Evolutionary conservation across 2,113 vertebrate species (phyloP).

Genomic region (Alexandromys fortis): DNA sequence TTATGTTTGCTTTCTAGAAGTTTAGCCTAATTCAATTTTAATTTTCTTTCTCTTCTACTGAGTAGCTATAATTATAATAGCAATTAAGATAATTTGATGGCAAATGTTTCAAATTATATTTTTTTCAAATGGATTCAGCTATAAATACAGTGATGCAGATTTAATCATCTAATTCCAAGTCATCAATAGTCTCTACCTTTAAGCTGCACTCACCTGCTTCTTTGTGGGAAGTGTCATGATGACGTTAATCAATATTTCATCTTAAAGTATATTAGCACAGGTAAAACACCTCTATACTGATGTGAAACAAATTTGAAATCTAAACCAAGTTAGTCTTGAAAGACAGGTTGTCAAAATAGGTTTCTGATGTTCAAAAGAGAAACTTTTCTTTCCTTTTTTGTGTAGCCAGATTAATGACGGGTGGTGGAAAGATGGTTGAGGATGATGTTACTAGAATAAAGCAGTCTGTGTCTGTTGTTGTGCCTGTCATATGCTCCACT

Average conservation of each 20-base stretch:
- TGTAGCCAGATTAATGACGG: neutral
- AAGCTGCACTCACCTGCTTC: neutral
- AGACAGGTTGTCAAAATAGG: neutral
- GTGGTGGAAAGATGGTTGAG: neutral
- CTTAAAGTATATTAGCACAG: neutral
- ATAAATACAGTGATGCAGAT: neutral
- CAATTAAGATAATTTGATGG: neutral
- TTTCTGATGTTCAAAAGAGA: neutral
- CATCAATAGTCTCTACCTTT: neutral
- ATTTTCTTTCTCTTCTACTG: neutral
- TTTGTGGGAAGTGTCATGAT: neutral
- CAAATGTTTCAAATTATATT: neutral
- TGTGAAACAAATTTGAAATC: neutral
- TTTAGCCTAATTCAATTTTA: neutral
- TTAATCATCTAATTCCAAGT: neutral
- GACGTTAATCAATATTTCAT: neutral
- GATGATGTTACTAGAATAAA: neutral
- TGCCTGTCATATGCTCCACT: neutral
- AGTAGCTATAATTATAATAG: neutral
- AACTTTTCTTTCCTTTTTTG: neutral
- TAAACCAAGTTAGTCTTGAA: neutral
- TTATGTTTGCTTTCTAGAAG: neutral
- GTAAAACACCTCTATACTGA: neutral
- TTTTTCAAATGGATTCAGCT: neutral
- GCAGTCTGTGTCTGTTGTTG: neutral